Conservation (phyloP, 92 coral and sea anemone species). For the Actinernus sp. region DNA sequence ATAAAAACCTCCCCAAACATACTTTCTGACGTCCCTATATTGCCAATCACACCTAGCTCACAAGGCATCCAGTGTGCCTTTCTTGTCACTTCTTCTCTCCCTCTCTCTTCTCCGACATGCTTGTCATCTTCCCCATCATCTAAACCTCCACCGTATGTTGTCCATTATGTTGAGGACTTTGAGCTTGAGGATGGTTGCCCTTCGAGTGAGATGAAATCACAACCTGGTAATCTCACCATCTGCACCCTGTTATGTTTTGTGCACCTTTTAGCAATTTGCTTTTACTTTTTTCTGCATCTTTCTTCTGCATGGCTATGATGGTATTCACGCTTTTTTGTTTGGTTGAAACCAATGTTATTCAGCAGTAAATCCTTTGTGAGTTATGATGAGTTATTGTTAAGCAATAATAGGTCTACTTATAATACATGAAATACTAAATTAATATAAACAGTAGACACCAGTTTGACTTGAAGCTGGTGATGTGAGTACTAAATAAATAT, state of each 20-base stretch:
- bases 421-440: too few relatives aligned
- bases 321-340: too few relatives aligned
- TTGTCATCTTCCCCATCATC: slow-evolving; percentile 10
- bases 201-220: slow-evolving; percentile 21
- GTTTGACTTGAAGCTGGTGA: too few relatives aligned
- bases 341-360: too few relatives aligned
- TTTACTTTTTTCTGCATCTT: neutral
- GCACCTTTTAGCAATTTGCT: neutral
- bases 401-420: too few relatives aligned
- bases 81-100: slow-evolving; percentile 1
- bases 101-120: neutral
- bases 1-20: neutral
- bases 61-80: neutral
- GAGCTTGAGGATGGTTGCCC: slow-evolving; percentile 9
- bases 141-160: neutral
- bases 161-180: slow-evolving; percentile 14
- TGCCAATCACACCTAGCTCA: neutral
- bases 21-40: neutral
- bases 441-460: too few relatives aligned
- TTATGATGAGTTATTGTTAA: too few relatives aligned
- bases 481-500: too few relatives aligned
- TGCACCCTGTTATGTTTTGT: slow-evolving; percentile 4
- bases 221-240: slow-evolving; percentile 8
- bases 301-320: too few relatives aligned
- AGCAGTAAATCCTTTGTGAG: too few relatives aligned